Evolutionary conservation across 2,888 invertebrate genomes (phyloP).

Genomic region (Taphrorychus bicolor): DNA sequence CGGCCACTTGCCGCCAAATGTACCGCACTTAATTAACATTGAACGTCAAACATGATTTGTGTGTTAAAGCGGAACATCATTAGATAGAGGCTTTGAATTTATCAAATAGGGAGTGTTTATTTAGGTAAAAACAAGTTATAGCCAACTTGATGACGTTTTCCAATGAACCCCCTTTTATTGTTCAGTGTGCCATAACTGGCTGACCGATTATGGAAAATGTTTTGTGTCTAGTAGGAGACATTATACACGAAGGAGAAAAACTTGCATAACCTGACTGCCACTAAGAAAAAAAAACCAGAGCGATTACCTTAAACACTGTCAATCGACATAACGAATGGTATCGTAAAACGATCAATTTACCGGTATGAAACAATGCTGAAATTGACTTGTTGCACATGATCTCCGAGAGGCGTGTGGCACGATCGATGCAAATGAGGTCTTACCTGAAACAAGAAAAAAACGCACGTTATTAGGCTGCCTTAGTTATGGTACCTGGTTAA

Average conservation of each 20-base stretch:
- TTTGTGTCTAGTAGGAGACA: background rate
- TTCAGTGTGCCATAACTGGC: no score
- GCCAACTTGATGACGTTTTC: no score
- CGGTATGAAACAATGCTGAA: slow-evolving; percentile 32
- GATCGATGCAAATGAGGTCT: slow-evolving; percentile 35
- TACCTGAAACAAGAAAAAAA: slow-evolving; percentile 27
- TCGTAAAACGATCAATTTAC: slow-evolving; percentile 33
- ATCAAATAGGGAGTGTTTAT: no score
- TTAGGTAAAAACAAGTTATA: no score
- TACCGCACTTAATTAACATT: background rate
- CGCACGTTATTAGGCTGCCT: background rate
- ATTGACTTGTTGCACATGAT: slow-evolving; percentile 40
- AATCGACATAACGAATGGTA: slow-evolving; percentile 25
- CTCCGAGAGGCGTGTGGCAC: slow-evolving; percentile 32
- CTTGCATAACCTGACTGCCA: slow-evolving; percentile 14
- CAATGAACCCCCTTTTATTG: no score
- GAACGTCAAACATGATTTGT: background rate
- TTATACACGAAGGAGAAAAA: slow-evolving; percentile 6
- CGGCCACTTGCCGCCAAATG: background rate
- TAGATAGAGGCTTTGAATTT: no score
- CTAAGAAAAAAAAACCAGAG: background rate
- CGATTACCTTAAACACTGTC: slow-evolving; percentile 27
- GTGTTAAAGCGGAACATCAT: no score
- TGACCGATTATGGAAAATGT: no score
- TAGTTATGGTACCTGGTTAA: background rate